These are phyloP conservation scores for Metallyticus violacea DNA, from an alignment of 2,888 invertebrate species.

Conservation along the genomic window DNA sequence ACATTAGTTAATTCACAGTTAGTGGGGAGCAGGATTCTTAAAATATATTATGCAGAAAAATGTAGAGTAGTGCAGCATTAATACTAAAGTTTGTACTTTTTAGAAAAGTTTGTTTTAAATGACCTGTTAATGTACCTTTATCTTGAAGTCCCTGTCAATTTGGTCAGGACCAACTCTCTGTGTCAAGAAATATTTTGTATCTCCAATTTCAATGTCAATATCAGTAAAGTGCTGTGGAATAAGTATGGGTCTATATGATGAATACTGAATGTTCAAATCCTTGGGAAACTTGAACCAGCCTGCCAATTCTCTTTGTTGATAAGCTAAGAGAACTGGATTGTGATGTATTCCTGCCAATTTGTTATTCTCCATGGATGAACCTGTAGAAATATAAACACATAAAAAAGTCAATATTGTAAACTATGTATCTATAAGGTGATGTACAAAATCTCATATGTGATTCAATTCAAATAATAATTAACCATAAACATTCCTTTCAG, in stretches of 20 bases:
- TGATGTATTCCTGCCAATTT: constrained; percentile 85
- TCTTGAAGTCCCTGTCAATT: constrained; percentile 41
- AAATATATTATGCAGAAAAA: no score
- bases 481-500: no score
- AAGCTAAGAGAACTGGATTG: constrained; percentile 79
- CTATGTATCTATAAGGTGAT: no score
- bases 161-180: constrained; percentile 59
- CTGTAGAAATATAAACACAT: constrained; percentile 43
- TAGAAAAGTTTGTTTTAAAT: no score
- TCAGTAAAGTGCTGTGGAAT: constrained; percentile 62
- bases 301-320: constrained; percentile 85
- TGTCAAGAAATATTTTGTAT: constrained; percentile 78
- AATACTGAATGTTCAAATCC: constrained; percentile 62
- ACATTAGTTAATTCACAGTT: no score
- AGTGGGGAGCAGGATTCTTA: no score
- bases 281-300: constrained; percentile 77
- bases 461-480: no score
- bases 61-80: no score
- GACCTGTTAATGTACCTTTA: constrained; percentile 43
- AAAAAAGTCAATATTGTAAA: no score
- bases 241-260: constrained; percentile 69
- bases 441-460: no score
- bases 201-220: constrained; percentile 65
- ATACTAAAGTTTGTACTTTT: no score
- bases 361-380: constrained; percentile 79